Evolutionary conservation across 2,797 vertebrate species (phyloP), one percentile per base, ranked within the genome.

Genomic region (Lutjanus argentimaculatus): DNA sequence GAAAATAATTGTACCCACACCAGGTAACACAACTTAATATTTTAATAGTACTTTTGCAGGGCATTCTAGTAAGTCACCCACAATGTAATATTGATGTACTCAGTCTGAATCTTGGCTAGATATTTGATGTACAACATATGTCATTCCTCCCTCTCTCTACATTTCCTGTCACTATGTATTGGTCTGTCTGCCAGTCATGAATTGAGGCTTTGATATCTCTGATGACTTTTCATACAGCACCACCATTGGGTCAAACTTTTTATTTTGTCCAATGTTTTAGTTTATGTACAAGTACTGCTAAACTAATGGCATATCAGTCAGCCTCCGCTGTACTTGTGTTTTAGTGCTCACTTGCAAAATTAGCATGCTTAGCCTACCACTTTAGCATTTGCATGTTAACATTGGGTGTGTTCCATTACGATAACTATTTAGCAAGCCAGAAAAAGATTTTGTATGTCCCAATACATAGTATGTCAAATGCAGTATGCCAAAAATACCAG

Each of bases 1-100:
- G 15, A 67, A 77, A 73, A 49, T 61, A 61, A 49, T 6, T 59
- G 48, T n/a, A 72, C 55, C n/a, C 49, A 16, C 46, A 75, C n/a
- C 36, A 75, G 61, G 67, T 65, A 51, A 6, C 8, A 21, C n/a
- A 58, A 43, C 14, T 48, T 5, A 4, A 25, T 16, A 7, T 46
- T 74, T 65, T 19, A 25, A 15, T n/a, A 51, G 42, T 19, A n/a
- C 57, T 62, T 58, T 25, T 74, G 22, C 36, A 7, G 53, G 19
- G 12, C 0, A 0, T n/a, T 43, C 14, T 62, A 16, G 22, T 62
- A 45, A 36, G n/a, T 43, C 42, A 1, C 43, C 51, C 8, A n/a
- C 2, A 19, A 21, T 22, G n/a, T 21, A 22, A 64, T 53, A 40
- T 8, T 8, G 43, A n/a, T 13, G 22, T 10, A 17, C 10, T 3